Evolutionary conservation across 1,140 invertebrate genomes (phyloP), one percentile per base, ranked within the genome.

Genomic region (Ectropis grisescens): DNA sequence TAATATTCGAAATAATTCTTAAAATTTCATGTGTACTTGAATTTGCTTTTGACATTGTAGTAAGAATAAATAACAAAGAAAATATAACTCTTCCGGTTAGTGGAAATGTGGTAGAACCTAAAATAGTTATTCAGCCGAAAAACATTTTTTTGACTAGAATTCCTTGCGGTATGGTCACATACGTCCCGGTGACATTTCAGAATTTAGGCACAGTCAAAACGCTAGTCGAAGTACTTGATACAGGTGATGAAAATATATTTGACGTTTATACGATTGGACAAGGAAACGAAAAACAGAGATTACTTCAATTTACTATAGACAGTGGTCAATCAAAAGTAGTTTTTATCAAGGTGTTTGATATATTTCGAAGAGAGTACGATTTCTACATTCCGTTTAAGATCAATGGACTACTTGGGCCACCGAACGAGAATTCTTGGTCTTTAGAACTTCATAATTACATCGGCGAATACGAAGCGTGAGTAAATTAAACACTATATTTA

Each of bases 61-160:
- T 80, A n/a, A 78, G 67, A 65, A 65, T 80, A 27, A 80, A 78
- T 39, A 78, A 80, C 35, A 78, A 80, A 59, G 70, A 80, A 59
- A 76, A 61, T 52, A 52, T 78, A 11, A 38, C 52, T 13, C 48
- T 80, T 30, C 61, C 70, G 24, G 42, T 80, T 26, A 74, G 56
- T 47, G 71, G 71, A 26, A 75, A 71, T 41, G 57, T 78, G 9
- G 43, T 75, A 9, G 75, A 78, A 36, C 75, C 75, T 16, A 76
- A 66, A 50, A 43, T 78, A 44, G 30, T 57, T 12, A 66, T 78
- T 19, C 55, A 71, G 37, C 75, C 75, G 13, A 80, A 71, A 39
- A 60, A 57, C 50, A 58, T 80, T 37, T 62, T 50, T 35, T 58
- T 80, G 62, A 11, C 72, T 8, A 44, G 71, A 14, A 51, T 80